phyloP scores from a whole-genome alignment of 2,113 vertebrate genomes.

The Heterotis niloticus region DNA sequence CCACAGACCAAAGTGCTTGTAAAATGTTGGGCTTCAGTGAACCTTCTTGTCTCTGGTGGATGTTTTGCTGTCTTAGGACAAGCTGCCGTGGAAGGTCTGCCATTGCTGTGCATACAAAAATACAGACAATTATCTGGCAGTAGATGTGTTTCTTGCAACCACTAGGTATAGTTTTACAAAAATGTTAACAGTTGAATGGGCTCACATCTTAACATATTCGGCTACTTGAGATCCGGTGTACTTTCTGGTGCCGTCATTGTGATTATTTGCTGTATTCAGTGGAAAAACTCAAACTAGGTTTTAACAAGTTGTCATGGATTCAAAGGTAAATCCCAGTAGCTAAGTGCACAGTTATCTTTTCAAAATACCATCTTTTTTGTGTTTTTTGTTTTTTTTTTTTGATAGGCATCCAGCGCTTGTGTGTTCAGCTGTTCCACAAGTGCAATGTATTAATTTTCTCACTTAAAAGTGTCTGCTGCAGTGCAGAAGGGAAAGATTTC shows the following conservation, averaged over 20 bases:
- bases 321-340: constrained; percentile 12
- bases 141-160: constrained; percentile 34
- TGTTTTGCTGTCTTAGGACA: constrained; percentile 4
- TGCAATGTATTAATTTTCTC: constrained; percentile 49
- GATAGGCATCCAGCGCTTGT: constrained; percentile 36
- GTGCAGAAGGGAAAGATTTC: constrained; percentile 31
- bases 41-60: constrained; percentile 2
- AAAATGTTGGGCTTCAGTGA: constrained; percentile 5
- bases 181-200: constrained; percentile 1
- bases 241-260: constrained; percentile 17
- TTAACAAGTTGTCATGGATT: constrained; percentile 20
- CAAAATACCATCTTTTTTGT: constrained; percentile 6
- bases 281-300: constrained; percentile 9
- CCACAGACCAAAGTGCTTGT: constrained; percentile 10
- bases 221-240: constrained; percentile 1
- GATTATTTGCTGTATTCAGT: constrained; percentile 13
- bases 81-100: constrained; percentile 7
- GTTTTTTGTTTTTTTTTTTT: no score
- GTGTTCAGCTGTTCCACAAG: constrained; percentile 65
- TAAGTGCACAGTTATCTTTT: constrained; percentile 19
- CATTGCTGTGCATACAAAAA: not conserved
- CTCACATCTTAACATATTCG: constrained; percentile 7
- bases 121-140: constrained; percentile 23
- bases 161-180: constrained; percentile 11
- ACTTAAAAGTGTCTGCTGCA: constrained; percentile 46